Evolutionary conservation across 2,113 vertebrate species (phyloP).

Genomic region (Rhegmatorhina hoffmannsi): DNA sequence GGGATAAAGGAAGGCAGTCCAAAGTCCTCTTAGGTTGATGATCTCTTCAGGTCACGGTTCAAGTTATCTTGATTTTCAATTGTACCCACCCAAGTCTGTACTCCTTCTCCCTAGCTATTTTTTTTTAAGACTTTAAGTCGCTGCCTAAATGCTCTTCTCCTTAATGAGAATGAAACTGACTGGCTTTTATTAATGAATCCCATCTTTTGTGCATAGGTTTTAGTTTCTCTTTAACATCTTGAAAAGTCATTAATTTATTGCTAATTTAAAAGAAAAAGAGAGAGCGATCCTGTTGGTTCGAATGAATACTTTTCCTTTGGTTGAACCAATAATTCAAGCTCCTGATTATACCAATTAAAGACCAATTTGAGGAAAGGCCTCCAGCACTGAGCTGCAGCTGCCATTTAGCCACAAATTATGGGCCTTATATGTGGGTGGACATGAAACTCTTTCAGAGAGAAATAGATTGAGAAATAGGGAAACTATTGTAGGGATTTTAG

Average conservation of each 20-base stretch:
- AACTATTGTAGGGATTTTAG: conserved; percentile 47
- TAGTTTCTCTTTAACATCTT: conserved; percentile 56
- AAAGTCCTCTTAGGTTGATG: conserved; percentile 69
- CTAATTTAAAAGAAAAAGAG: conserved; percentile 59
- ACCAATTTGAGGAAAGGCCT: conserved; percentile 75
- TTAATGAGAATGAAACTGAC: conserved; percentile 64
- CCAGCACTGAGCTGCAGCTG: conserved; percentile 81
- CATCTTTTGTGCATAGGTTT: conserved; percentile 72
- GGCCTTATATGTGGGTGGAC: conserved; percentile 84
- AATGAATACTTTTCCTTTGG: conserved; percentile 71
- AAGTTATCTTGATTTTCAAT: conserved; percentile 74
- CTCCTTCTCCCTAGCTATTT: conserved; percentile 47
- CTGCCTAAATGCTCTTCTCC: conserved; percentile 63
- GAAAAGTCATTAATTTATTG: conserved; percentile 80
- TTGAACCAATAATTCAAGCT: conserved; percentile 84
- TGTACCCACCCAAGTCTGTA: conserved; percentile 48
- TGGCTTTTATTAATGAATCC: conserved; percentile 63
- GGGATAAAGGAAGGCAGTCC: conserved; percentile 52
- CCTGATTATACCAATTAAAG: conserved; percentile 87
- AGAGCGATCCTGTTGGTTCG: conserved; percentile 48
- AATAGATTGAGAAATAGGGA: conserved; percentile 61
- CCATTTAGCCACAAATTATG: conserved; percentile 88
- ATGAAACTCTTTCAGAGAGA: conserved; percentile 79
- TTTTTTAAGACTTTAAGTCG: conserved; percentile 46
- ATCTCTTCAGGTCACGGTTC: conserved; percentile 73